These are phyloP conservation scores for Tanytarsus gracilentus DNA, from an alignment of 2,888 invertebrate genomes.

Conservation along the genomic window DNA sequence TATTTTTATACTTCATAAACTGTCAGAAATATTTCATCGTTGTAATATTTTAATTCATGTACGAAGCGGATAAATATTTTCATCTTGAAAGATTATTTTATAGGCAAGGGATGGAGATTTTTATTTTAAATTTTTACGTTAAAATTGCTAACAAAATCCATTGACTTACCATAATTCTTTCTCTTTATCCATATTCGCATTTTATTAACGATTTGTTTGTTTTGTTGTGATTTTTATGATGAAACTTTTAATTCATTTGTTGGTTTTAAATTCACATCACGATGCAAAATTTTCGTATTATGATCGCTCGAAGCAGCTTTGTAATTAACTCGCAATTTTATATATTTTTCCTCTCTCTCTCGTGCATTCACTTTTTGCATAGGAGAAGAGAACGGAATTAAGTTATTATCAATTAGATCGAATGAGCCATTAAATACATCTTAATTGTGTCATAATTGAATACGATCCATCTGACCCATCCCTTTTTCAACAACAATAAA, in stretches of 20 bases:
- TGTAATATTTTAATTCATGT: conserved; percentile 27
- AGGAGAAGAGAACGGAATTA: background rate
- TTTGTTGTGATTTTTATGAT: conserved; percentile 28
- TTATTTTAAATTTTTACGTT: background rate
- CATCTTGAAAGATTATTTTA: background rate
- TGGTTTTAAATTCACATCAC: conserved; percentile 15
- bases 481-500: conserved; percentile 29
- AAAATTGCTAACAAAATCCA: background rate
- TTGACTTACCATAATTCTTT: background rate
- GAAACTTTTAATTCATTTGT: conserved; percentile 10
- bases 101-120: background rate
- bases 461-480: conserved; percentile 4
- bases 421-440: conserved; percentile 26
- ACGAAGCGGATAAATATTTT: background rate
- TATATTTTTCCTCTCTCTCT: background rate
- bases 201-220: conserved; percentile 29
- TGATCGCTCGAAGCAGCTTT: conserved; percentile 8
- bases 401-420: conserved; percentile 29
- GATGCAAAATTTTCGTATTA: conserved; percentile 10
- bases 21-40: conserved; percentile 30
- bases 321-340: conserved; percentile 10
- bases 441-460: conserved; percentile 29
- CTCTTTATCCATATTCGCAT: background rate
- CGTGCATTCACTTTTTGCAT: background rate
- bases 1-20: conserved; percentile 13